A percentile compares a stretch with the other conserved stretches of the same genome.
These are phyloP conservation scores for Ctenopoma multispine DNA, from an alignment of 2,797 vertebrate genomes.

Conservation along the genomic window DNA sequence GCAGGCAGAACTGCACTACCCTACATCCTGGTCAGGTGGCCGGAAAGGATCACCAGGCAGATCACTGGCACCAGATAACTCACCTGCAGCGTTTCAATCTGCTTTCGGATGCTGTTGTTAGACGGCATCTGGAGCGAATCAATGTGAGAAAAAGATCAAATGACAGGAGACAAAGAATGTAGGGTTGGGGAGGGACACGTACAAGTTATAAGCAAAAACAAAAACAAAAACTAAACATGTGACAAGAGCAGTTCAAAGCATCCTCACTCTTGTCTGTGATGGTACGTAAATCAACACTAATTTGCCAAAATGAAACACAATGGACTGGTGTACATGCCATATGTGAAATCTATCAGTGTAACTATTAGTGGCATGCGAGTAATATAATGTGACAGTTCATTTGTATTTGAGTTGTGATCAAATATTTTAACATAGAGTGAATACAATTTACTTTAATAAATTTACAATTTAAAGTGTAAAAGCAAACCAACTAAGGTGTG, in stretches of 20 bases:
- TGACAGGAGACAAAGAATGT: conserved; percentile 79
- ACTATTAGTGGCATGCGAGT: conserved; percentile 32
- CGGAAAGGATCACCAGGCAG: conserved; percentile 45
- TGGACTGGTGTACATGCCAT: conserved; percentile 50
- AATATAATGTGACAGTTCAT: conserved; percentile 28
- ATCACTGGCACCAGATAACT: conserved; percentile 81
- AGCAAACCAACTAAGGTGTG: conserved; percentile 55
- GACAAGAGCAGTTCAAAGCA: conserved; percentile 44
- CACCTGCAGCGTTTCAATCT: conserved; percentile 99
- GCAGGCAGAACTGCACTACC: background rate
- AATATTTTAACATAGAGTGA: conserved; percentile 7
- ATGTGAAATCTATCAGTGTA: background rate
- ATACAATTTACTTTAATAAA: conserved; percentile 2
- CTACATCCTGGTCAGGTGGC: conserved; percentile 30
- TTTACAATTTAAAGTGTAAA: conserved; percentile 14
- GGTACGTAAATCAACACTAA: background rate
- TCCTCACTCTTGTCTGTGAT: conserved; percentile 31
- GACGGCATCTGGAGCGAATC: conserved; percentile 99
- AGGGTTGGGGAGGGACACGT: conserved; percentile 88
- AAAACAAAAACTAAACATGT: conserved; percentile 81
- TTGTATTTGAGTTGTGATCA: conserved; percentile 17
- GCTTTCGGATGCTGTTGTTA: conserved; percentile 99
- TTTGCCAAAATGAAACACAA: conserved; percentile 28
- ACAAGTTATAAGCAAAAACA: conserved; percentile 90
- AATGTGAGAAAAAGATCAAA: conserved; percentile 77